phyloP scores from a whole-genome alignment of 2,888 invertebrate species.

The Busseola fusca region DNA sequence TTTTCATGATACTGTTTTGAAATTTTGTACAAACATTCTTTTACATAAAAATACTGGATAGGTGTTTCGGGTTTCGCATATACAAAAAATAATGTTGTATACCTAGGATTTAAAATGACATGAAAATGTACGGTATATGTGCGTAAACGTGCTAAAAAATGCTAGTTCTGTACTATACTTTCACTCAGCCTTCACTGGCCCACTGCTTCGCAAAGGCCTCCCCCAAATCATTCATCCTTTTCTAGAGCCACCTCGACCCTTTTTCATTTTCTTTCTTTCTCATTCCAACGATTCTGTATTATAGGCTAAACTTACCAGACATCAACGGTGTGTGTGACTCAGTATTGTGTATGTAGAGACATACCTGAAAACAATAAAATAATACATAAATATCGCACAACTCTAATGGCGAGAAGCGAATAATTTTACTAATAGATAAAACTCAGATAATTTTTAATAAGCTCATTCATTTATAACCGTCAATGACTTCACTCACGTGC shows the following conservation, averaged over 20 bases:
- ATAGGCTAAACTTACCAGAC: conserved; percentile 13
- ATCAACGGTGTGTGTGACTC: background rate
- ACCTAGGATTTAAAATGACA: background rate
- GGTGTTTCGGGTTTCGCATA: too few species aligned
- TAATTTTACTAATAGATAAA: background rate
- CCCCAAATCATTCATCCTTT: too few species aligned
- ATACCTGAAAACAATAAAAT: conserved; percentile 43
- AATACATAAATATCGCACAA: background rate
- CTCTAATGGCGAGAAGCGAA: background rate
- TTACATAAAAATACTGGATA: too few species aligned
- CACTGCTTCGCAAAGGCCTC: too few species aligned
- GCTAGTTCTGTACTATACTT: fast-evolving
- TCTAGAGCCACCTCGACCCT: too few species aligned
- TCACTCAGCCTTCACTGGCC: too few species aligned
- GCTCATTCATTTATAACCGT: too few species aligned
- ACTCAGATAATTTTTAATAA: too few species aligned
- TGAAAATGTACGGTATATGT: background rate
- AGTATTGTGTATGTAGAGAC: conserved; percentile 1
- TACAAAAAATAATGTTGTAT: too few species aligned
- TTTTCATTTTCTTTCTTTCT: background rate
- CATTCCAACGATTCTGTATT: background rate
- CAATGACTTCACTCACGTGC: background rate
- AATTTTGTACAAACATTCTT: too few species aligned
- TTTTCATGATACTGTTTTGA: too few species aligned
- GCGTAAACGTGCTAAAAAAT: background rate